Evolutionary conservation across 2,888 invertebrate species (phyloP), one percentile per base, ranked within the genome.

Genomic region (Lithophane semibrunnea): DNA sequence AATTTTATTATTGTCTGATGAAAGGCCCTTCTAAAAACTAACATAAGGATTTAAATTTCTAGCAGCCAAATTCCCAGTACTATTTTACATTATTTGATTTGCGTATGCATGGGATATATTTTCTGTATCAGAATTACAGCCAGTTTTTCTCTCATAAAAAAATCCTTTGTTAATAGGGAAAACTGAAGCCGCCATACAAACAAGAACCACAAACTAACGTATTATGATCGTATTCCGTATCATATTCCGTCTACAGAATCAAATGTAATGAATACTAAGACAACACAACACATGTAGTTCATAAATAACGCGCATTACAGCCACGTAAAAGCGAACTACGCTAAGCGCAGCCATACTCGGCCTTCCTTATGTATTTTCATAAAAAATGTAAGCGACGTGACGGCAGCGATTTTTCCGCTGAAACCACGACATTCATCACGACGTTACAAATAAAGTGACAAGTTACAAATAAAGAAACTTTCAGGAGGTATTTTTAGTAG

Each of bases 401-500:
- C 88, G 83, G 81, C 76, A 86, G 82, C 87, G 82, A 92, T 93
- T 92, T 92, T 91, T 91, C 88, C 83, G 81, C 80, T 84, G 85
- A 86, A 88, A 86, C 91, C 80, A n/a, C n/a, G 77, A 85, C 90
- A 94, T 95, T 88, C 90, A 88, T 95, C 94, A 92, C 84, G 84
- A n/a, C n/a, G n/a, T n/a, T n/a, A n/a, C n/a, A n/a, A 5, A 56
- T n/a, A 56, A 10, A 56, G 4, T 56, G n/a, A n/a, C n/a, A n/a
- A n/a, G 3, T 56, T n/a, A n/a, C n/a, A 56, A n/a, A n/a, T n/a
- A 56, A n/a, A n/a, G 10, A 1, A 4, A 56, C 12, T 56, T 12
- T 24, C 13, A n/a, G 1, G 56, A 12, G 56, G n/a, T n/a, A 56
- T 56, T n/a, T 12, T 56, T 13, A 13, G 2, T 2, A 49, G 3